A percentile compares a stretch with the other conserved stretches of the same genome.
Conservation (phyloP, 2,113 vertebrate species). For the Leucosticte australis region DNA sequence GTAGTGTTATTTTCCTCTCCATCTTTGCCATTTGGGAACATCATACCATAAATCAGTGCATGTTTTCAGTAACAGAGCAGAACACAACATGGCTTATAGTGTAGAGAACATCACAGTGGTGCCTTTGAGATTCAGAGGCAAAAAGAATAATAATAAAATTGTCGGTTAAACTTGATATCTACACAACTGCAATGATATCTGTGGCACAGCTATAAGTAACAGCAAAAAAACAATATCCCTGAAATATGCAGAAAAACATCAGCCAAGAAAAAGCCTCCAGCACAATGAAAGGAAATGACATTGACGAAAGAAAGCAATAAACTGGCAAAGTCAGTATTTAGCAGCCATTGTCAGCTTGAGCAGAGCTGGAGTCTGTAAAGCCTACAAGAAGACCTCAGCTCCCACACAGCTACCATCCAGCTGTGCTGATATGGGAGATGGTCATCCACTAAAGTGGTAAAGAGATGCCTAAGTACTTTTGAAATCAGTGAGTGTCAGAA, state of each 20-base stretch:
- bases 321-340: neutral
- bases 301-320: neutral
- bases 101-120: neutral
- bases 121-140: neutral
- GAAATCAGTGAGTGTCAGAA: neutral
- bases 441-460: neutral
- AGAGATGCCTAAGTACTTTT: neutral
- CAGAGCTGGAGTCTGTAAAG: neutral
- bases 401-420: neutral
- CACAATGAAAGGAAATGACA: conserved; percentile 8
- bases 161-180: neutral
- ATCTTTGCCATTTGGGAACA: neutral
- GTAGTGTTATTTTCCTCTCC: neutral
- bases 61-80: neutral
- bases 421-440: neutral
- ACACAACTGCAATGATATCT: neutral
- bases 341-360: neutral
- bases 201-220: neutral
- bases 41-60: fast-evolving
- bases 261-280: neutral
- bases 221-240: neutral
- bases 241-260: neutral
- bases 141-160: neutral
- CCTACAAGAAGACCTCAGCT: fast-evolving
- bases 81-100: neutral